A percentile compares a stretch with the other conserved stretches of the same genome.
Evolutionary conservation across 1,140 invertebrate species (phyloP).

Genomic region (Penaeus vannamei): DNA sequence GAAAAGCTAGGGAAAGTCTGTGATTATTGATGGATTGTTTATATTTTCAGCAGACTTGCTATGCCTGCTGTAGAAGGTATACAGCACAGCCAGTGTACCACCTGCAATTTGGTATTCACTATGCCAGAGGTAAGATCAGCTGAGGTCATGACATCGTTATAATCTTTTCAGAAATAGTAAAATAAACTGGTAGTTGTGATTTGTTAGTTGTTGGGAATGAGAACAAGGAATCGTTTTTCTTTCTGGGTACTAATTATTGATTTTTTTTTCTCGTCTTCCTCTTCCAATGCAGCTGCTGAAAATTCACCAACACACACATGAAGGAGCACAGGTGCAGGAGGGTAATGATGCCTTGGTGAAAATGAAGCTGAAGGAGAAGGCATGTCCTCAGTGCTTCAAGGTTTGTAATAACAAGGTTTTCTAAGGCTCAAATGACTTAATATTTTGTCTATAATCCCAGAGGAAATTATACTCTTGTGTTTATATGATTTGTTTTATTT

Average conservation of each 20-base stretch:
- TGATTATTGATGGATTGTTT: too few relatives aligned
- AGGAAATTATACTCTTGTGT: not conserved
- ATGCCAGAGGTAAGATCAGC: not conserved
- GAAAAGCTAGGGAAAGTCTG: too few relatives aligned
- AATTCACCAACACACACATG: slow-evolving; percentile 39
- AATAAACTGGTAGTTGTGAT: not conserved
- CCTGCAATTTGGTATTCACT: slow-evolving; percentile 6
- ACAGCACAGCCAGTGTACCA: not conserved
- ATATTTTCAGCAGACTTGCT: too few relatives aligned
- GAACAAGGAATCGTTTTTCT: not conserved
- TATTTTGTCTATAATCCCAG: not conserved
- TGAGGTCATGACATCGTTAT: not conserved
- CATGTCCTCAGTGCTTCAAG: slow-evolving; percentile 48
- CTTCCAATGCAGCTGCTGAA: slow-evolving; percentile 32
- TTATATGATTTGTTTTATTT: too few relatives aligned
- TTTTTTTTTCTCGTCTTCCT: not conserved
- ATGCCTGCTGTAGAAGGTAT: not conserved
- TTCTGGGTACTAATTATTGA: not conserved
- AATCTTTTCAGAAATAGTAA: not conserved
- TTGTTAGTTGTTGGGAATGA: not conserved
- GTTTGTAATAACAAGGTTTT: not conserved
- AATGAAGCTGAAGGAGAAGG: slow-evolving; percentile 40
- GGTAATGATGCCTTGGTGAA: not conserved
- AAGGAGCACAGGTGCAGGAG: slow-evolving; percentile 28
- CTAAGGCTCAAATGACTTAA: too few relatives aligned